Percentiles rank a stretch among this genome's conserved stretches.
These are phyloP conservation scores for Hassar affinis DNA, from an alignment of 2,113 vertebrate genomes.

Conservation along the genomic window DNA sequence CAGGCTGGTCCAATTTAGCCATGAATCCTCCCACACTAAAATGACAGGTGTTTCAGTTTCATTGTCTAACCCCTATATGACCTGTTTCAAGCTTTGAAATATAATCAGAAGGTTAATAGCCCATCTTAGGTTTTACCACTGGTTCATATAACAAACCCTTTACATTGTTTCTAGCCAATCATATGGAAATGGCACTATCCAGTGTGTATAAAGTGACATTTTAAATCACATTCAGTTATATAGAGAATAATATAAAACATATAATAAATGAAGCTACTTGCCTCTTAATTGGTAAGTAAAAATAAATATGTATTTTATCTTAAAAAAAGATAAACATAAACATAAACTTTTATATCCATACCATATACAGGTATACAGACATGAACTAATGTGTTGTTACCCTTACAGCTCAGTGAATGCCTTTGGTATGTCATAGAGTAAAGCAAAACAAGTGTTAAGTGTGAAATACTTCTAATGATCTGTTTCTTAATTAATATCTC, in stretches of 20 bases:
- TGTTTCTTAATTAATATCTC: no score
- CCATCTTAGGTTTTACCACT: background rate
- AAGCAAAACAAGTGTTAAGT: no score
- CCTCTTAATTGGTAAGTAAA: background rate
- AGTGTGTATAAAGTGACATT: background rate
- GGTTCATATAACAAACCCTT: background rate
- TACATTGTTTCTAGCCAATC: background rate
- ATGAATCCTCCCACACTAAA: no score
- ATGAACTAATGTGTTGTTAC: no score
- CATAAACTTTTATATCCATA: no score
- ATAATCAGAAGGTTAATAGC: background rate
- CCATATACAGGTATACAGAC: no score
- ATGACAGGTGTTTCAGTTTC: no score
- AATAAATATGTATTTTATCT: background rate
- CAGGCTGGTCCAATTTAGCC: no score
- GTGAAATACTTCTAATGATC: no score
- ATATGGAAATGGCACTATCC: background rate
- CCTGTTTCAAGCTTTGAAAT: background rate
- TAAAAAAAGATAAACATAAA: background rate
- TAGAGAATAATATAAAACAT: background rate
- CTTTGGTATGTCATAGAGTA: no score
- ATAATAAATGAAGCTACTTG: background rate
- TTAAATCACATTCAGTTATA: background rate
- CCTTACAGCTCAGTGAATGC: no score
- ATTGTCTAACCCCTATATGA: no score